Evolutionary conservation across 2,888 invertebrate genomes (phyloP).

Genomic region (Parapristionchus giblindavisi): DNA sequence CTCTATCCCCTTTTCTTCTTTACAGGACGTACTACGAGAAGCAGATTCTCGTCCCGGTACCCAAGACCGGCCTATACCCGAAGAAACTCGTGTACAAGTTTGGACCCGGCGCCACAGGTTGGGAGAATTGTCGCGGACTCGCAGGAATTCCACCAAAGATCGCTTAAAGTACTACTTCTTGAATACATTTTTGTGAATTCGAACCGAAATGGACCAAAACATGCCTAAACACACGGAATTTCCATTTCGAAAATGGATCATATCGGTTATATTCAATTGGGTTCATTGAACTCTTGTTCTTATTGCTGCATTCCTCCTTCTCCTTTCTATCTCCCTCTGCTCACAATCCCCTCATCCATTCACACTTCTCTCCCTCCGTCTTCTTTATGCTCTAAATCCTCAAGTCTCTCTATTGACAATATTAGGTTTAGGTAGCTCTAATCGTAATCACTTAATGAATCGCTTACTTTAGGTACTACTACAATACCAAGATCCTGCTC

Average conservation of each 20-base stretch:
- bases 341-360: slow-evolving; percentile 1
- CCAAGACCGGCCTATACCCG: slow-evolving; percentile 71
- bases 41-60: slow-evolving; percentile 71
- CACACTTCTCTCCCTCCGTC: slow-evolving; percentile 7
- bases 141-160: slow-evolving; percentile 33
- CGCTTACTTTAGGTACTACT: slow-evolving; percentile 61
- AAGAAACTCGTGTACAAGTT: slow-evolving; percentile 71
- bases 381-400: not conserved
- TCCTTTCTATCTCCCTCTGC: slow-evolving; percentile 13
- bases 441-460: not conserved
- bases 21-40: slow-evolving; percentile 72
- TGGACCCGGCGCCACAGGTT: slow-evolving; percentile 71
- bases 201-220: not conserved
- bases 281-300: no score
- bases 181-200: not conserved
- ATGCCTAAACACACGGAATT: not conserved
- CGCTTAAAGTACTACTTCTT: slow-evolving; percentile 16
- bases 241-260: not conserved
- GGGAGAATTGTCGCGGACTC: slow-evolving; percentile 57
- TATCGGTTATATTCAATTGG: no score
- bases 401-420: no score
- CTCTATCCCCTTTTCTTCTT: slow-evolving; percentile 16
- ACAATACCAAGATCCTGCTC: slow-evolving; percentile 69
- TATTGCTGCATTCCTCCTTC: not conserved
- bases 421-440: not conserved